phyloP scores from a whole-genome alignment of 2,797 vertebrate genomes.

The Ptychadena robeensis region DNA sequence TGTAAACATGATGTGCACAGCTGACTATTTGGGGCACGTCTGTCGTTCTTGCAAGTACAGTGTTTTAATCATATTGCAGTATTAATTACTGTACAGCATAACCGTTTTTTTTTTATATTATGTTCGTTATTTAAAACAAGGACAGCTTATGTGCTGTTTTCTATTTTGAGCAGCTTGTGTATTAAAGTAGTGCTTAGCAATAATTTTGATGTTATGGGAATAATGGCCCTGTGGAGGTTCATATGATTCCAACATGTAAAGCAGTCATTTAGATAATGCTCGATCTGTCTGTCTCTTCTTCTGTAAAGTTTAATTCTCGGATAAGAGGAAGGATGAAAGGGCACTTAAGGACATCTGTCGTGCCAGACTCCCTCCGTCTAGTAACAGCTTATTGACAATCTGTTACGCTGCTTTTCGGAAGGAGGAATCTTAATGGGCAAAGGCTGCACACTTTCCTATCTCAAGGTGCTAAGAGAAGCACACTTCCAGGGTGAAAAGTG shows the following conservation, averaged over 20 bases:
- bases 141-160: constrained; percentile 31
- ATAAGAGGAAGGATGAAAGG: constrained; percentile 53
- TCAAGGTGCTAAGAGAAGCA: constrained; percentile 34
- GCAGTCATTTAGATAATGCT: constrained; percentile 62
- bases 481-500: background rate
- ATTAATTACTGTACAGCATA: constrained; percentile 24
- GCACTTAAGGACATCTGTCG: constrained; percentile 73
- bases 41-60: background rate
- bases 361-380: constrained; percentile 72
- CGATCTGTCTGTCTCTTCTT: constrained; percentile 57
- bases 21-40: constrained; percentile 13
- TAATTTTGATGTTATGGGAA: constrained; percentile 42
- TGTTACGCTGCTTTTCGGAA: constrained; percentile 73
- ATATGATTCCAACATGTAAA: constrained; percentile 50
- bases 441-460: constrained; percentile 44
- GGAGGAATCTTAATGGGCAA: constrained; percentile 63
- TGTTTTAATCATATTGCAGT: constrained; percentile 7
- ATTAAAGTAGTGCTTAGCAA: constrained; percentile 49
- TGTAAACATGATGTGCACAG: background rate
- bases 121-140: constrained; percentile 40
- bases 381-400: constrained; percentile 79
- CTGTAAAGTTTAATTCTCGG: constrained; percentile 61
- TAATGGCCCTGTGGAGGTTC: constrained; percentile 50
- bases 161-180: constrained; percentile 50
- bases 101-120: background rate